Evolutionary conservation across 1,140 invertebrate genomes (phyloP), one percentile per base, ranked within the genome.

Genomic region (Bathynomus jamesi): DNA sequence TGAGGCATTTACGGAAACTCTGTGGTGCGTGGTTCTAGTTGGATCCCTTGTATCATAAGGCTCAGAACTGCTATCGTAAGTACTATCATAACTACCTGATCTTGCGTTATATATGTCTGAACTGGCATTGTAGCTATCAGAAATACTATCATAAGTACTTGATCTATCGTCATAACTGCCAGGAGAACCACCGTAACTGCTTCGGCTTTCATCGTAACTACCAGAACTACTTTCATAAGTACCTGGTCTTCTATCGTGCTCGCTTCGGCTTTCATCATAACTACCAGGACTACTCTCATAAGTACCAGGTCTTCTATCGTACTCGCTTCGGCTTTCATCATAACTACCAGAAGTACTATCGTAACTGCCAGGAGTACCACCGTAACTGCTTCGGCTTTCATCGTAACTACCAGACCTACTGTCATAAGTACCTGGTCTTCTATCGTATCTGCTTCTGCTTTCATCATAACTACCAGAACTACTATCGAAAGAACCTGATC

Each of bases 221-320:
- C 65, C 69, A 25, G 28, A 29, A n/a, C 61, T 31, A 28, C 46
- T 25, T 8, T 24, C 25, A 32, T 28, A 27, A 53, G 11, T 21
- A 17, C 60, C 65, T 21, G 61, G 17, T n/a, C 79, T 76, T 40
- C 67, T 70, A 28, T 31, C 69, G 13, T 53, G 29, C 7, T 63
- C 31, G 17, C 71, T 66, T 31, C 69, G 69, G 30, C 32, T 29
- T 17, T 62, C 68, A 27, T 27, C 69, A 25, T 40, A 17, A 0
- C 74, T 61, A 13, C 27, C 60, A 65, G 63, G 13, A 28, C 32
- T 63, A 21, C 62, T 30, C 25, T 65, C 70, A 61, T 72, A 72
- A n/a, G n/a, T n/a, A 8, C 64, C 70, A 29, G 40, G 27, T n/a
- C 79, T 76, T 40, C 67, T 70, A 28, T 31, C 69, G 13, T 53